phyloP scores from a whole-genome alignment of 2,113 vertebrate genomes.

The Sialia sialis region DNA sequence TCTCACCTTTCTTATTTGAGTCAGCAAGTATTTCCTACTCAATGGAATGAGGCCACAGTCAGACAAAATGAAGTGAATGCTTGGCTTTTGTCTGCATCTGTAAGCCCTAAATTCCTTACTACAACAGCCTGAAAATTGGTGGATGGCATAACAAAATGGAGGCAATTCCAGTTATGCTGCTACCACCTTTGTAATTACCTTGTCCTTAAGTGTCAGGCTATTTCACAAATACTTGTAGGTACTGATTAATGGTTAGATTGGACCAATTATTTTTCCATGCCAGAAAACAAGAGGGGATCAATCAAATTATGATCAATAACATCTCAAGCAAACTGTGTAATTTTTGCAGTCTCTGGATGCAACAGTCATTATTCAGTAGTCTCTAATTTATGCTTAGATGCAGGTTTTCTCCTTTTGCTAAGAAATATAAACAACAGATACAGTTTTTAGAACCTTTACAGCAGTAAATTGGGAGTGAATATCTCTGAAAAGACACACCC shows the following conservation, averaged over 20 bases:
- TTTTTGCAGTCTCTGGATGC: background rate
- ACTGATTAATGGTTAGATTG: background rate
- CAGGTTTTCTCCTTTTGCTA: background rate
- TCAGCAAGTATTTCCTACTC: background rate
- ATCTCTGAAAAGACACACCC: background rate
- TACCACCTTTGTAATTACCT: background rate
- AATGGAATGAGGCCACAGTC: background rate
- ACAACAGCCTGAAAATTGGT: background rate
- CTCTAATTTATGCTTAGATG: background rate
- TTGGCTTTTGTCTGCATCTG: background rate
- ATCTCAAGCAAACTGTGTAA: background rate
- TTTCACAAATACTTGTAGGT: background rate
- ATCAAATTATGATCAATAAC: background rate
- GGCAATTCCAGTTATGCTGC: background rate
- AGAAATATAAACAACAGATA: background rate
- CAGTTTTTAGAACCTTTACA: background rate
- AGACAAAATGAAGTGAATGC: background rate
- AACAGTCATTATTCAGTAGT: background rate
- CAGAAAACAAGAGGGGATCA: background rate
- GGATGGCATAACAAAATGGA: background rate
- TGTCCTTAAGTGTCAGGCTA: background rate
- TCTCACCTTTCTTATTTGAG: background rate
- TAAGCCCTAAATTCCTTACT: background rate
- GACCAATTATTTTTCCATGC: background rate
- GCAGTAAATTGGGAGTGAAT: background rate